Evolutionary conservation across 1,140 invertebrate species (phyloP).

Genomic region (Drosophila pectinifera): DNA sequence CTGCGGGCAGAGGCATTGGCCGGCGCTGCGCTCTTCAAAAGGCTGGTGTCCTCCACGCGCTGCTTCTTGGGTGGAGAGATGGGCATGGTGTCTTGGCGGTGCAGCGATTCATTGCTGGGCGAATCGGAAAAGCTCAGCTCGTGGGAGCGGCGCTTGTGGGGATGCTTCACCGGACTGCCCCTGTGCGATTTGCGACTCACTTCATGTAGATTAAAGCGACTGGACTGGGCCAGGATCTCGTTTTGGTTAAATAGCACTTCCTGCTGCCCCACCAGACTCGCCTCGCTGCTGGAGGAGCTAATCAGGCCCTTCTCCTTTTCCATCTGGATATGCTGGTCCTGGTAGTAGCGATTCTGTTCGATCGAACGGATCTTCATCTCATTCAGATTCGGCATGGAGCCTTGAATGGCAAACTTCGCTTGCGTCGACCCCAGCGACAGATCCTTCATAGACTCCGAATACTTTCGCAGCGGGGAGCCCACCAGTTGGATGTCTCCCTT

Average conservation of each 20-base stretch:
- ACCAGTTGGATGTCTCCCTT: constrained; percentile 74
- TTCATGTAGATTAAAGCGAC: constrained; percentile 81
- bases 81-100: constrained; percentile 32
- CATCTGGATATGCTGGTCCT: constrained; percentile 39
- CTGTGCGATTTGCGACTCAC: constrained; percentile 51
- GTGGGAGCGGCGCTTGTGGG: constrained; percentile 65
- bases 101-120: constrained; percentile 67
- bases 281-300: constrained; percentile 58
- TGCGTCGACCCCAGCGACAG: constrained; percentile 64
- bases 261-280: constrained; percentile 55
- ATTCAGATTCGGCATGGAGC: constrained; percentile 84
- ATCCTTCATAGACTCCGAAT: constrained; percentile 83
- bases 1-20: constrained; percentile 54
- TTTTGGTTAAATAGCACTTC: constrained; percentile 76
- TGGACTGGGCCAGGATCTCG: constrained; percentile 83
- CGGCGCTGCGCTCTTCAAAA: constrained; percentile 16
- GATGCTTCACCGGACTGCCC: constrained; percentile 32
- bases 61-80: constrained; percentile 75
- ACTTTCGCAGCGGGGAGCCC: constrained; percentile 76
- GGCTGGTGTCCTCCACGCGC: constrained; percentile 49
- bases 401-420: constrained; percentile 67
- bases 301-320: constrained; percentile 34
- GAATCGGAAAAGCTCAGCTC: constrained; percentile 75
- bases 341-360: constrained; percentile 83
- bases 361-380: constrained; percentile 78